Percentiles rank a stretch among this genome's conserved stretches.
Evolutionary conservation across 2,888 invertebrate genomes (phyloP).

Genomic region (Ornithoptera priamus): DNA sequence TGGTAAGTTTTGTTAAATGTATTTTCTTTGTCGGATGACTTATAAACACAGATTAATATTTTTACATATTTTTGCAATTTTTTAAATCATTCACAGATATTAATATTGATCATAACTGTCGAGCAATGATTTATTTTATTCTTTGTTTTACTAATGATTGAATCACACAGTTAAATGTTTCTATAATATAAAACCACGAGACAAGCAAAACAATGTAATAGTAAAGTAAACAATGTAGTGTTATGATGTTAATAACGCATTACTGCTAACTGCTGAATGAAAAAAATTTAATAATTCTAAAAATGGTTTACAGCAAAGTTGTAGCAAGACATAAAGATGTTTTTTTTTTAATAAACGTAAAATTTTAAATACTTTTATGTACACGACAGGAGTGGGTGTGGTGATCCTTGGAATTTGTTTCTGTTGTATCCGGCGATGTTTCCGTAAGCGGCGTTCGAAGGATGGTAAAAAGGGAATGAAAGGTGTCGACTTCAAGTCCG

Average conservation of each 20-base stretch:
- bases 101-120: not conserved
- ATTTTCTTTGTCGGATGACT: not conserved
- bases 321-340: not conserved
- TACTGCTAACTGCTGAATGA: not conserved
- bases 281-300: not conserved
- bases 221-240: not conserved
- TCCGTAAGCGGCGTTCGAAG: slow-evolving; percentile 94
- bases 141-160: not conserved
- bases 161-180: not conserved
- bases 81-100: not conserved
- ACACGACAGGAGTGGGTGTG: slow-evolving; percentile 83
- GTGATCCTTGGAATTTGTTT: slow-evolving; percentile 92
- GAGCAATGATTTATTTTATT: not conserved
- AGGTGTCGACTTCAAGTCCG: slow-evolving; percentile 97
- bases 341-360: not conserved
- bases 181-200: not conserved
- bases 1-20: slow-evolving; percentile 73
- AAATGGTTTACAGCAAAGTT: not conserved
- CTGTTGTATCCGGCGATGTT: slow-evolving; percentile 95
- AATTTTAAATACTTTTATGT: not conserved
- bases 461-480: slow-evolving; percentile 96
- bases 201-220: slow-evolving; percentile 1
- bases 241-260: not conserved
- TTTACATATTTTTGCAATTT: not conserved
- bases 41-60: not conserved